These are phyloP conservation scores for Pachymerium ferrugineum DNA, from an alignment of 2,888 invertebrate species.

Conservation along the genomic window DNA sequence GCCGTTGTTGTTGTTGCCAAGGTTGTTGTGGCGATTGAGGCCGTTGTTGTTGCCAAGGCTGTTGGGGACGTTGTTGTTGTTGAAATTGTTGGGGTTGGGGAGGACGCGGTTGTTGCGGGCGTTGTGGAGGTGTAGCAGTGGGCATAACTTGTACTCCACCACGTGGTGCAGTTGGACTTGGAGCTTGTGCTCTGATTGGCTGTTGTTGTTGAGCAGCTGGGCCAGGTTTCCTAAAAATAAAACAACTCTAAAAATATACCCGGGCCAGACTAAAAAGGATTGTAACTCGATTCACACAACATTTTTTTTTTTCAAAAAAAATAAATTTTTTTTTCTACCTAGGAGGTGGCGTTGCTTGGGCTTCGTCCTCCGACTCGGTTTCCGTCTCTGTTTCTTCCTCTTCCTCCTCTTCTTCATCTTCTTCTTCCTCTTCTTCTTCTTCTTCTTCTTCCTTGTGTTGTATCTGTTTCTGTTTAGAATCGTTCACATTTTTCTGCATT, in stretches of 20 bases:
- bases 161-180: background rate
- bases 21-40: background rate
- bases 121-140: background rate
- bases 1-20: background rate
- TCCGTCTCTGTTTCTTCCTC: background rate
- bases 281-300: too few relatives aligned
- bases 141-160: background rate
- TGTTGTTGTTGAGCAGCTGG: background rate
- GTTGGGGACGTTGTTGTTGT: background rate
- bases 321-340: background rate
- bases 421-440: background rate
- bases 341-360: background rate
- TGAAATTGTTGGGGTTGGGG: background rate
- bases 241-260: background rate
- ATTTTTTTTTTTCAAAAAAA: too few relatives aligned
- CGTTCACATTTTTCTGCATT: constrained; percentile 22
- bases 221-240: background rate
- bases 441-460: background rate
- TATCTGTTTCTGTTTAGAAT: background rate
- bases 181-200: background rate
- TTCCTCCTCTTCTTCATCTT: background rate
- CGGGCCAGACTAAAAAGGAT: too few relatives aligned
- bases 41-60: background rate
- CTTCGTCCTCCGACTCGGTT: background rate
- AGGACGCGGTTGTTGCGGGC: background rate